phyloP scores from a whole-genome alignment of 1,140 invertebrate genomes.

The Euwallacea fornicatus region DNA sequence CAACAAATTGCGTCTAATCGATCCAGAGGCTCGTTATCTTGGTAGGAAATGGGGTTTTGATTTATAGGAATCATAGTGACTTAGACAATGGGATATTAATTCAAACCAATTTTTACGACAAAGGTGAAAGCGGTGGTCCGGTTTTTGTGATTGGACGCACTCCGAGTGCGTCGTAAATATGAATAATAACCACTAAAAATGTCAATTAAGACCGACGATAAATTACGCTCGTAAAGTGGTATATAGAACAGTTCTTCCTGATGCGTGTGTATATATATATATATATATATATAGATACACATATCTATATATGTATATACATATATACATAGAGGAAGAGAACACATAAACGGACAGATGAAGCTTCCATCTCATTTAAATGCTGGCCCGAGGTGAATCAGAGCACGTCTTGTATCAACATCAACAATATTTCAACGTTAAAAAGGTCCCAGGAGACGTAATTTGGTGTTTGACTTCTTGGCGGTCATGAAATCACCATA shows the following conservation, averaged over 20 bases:
- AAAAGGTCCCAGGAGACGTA: slow-evolving; percentile 27
- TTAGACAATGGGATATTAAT: slow-evolving; percentile 7
- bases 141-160: neutral
- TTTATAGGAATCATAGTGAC: neutral
- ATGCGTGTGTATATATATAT: neutral
- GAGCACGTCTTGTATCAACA: slow-evolving; percentile 32
- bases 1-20: neutral
- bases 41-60: slow-evolving; percentile 1
- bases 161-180: neutral
- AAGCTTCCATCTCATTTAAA: slow-evolving; percentile 25
- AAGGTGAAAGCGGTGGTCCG: slow-evolving; percentile 4
- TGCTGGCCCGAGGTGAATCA: slow-evolving; percentile 26
- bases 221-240: neutral
- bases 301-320: too few species aligned
- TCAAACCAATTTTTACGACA: neutral
- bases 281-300: too few species aligned
- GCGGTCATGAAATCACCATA: slow-evolving; percentile 34
- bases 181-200: slow-evolving; percentile 7
- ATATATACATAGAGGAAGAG: neutral
- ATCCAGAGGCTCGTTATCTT: neutral
- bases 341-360: neutral
- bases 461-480: slow-evolving; percentile 33
- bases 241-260: neutral
- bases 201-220: neutral
- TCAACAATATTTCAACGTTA: slow-evolving; percentile 29